phyloP scores from a whole-genome alignment of 2,113 vertebrate species.

The Callipepla squamata region DNA sequence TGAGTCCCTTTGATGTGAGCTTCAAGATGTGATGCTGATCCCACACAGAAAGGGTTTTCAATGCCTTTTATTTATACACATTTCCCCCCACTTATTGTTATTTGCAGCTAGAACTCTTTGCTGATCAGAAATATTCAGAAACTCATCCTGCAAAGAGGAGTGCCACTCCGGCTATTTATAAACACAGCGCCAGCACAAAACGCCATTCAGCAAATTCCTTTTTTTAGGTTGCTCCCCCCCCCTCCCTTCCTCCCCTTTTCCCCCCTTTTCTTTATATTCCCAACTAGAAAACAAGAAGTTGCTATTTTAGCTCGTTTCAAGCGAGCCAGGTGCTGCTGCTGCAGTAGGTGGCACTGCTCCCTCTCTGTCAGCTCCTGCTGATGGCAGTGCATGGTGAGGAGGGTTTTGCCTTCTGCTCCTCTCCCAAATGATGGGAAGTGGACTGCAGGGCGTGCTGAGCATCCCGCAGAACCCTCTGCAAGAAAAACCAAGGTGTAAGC shows the following conservation, averaged over 20 bases:
- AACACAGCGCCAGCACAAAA: constrained; percentile 43
- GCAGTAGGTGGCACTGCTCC: constrained; percentile 63
- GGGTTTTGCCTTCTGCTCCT: neutral
- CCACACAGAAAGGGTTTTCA: neutral
- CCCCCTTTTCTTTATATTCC: constrained; percentile 32
- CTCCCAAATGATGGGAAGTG: fast-evolving
- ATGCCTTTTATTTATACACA: constrained; percentile 52
- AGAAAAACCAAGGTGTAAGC: neutral
- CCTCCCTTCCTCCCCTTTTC: neutral
- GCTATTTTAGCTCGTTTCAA: neutral
- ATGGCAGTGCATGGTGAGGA: fast-evolving
- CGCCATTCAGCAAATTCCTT: constrained; percentile 66
- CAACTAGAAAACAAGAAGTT: constrained; percentile 45
- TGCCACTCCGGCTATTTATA: constrained; percentile 67
- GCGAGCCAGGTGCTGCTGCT: neutral
- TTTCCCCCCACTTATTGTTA: constrained; percentile 52
- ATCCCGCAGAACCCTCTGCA: neutral
- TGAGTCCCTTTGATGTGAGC: constrained; percentile 62
- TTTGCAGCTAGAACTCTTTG: constrained; percentile 30
- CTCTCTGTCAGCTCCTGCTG: neutral
- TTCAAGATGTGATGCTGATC: constrained; percentile 16
- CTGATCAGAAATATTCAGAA: constrained; percentile 48
- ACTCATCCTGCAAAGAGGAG: constrained; percentile 23
- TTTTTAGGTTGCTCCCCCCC: constrained; percentile 57
- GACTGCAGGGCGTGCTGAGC: neutral